A percentile compares a stretch with the other conserved stretches of the same genome.
Conservation (phyloP, 1,140 invertebrate species). For the Magallana gigas region DNA sequence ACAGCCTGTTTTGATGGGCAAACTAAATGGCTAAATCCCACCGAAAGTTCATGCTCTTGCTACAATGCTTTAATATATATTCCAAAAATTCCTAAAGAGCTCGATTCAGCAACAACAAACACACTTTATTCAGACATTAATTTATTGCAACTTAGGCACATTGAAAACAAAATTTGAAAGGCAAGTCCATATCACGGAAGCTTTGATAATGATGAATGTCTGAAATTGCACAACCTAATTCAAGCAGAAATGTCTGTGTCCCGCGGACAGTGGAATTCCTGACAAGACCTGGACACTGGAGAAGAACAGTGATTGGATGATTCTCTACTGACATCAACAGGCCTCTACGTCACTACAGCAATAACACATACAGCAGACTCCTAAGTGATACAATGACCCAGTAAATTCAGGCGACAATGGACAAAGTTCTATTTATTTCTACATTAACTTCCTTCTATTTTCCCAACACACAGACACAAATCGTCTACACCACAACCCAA, state of each 20-base stretch:
- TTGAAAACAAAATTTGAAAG: constrained; percentile 4
- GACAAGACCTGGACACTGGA: not conserved
- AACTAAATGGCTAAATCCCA: too few species aligned
- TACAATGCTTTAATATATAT: too few species aligned
- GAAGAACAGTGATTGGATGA: constrained; percentile 11
- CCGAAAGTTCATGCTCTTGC: too few species aligned
- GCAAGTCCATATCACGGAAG: constrained; percentile 32
- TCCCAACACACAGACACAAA: constrained; percentile 26
- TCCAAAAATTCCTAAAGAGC: too few species aligned
- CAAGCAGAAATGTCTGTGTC: not conserved
- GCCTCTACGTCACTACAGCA: not conserved
- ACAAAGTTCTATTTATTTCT: not conserved
- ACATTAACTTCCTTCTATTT: not conserved
- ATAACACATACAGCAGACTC: constrained; percentile 28
- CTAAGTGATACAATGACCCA: constrained; percentile 16
- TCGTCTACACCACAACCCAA: constrained; percentile 16
- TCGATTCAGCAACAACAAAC: too few species aligned
- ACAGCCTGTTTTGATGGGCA: too few species aligned
- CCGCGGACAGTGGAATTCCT: not conserved
- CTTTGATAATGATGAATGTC: constrained; percentile 11
- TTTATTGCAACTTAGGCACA: constrained; percentile 37
- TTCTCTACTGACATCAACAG: not conserved
- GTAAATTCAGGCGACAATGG: constrained; percentile 9
- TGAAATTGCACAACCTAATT: constrained; percentile 36
- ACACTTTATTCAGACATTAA: not conserved